Conservation (phyloP, 1,140 invertebrate species). For the Prorops nasuta region DNA sequence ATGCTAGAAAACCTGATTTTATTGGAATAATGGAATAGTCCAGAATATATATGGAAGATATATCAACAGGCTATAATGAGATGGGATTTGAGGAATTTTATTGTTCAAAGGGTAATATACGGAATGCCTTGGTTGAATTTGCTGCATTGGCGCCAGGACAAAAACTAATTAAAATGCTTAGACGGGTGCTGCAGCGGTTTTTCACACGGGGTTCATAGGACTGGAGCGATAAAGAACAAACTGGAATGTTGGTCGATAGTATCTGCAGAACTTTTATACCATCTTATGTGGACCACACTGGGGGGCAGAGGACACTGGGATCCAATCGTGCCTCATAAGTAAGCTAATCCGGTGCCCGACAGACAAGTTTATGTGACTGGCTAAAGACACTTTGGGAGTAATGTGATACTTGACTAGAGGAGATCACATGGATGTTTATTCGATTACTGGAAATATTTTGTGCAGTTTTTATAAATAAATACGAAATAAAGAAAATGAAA, state of each 20-base stretch:
- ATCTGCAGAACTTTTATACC: conserved; percentile 36
- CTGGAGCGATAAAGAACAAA: neutral
- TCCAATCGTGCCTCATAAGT: conserved; percentile 17
- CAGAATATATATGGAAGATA: no score
- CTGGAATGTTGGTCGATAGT: conserved; percentile 34
- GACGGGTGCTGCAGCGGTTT: neutral
- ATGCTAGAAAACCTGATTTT: no score
- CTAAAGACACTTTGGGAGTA: conserved; percentile 24
- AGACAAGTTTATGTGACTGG: conserved; percentile 14
- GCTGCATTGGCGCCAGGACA: no score
- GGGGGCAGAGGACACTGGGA: conserved; percentile 12
- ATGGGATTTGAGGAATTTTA: no score
- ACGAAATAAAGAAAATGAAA: no score
- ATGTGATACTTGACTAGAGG: conserved; percentile 14
- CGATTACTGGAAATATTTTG: no score
- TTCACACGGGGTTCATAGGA: neutral
- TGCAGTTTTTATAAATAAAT: no score
- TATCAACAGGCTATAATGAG: no score
- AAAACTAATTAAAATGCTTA: conserved; percentile 35
- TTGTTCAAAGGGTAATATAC: no score
- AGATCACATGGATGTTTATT: no score
- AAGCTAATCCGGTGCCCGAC: conserved; percentile 13
- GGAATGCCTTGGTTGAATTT: no score
- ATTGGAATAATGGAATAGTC: no score
- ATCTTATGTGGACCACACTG: conserved; percentile 36